Base-by-base conservation (phyloP, 2,113 vertebrate species). In the Leptobrachium ailaonicum region DNA sequence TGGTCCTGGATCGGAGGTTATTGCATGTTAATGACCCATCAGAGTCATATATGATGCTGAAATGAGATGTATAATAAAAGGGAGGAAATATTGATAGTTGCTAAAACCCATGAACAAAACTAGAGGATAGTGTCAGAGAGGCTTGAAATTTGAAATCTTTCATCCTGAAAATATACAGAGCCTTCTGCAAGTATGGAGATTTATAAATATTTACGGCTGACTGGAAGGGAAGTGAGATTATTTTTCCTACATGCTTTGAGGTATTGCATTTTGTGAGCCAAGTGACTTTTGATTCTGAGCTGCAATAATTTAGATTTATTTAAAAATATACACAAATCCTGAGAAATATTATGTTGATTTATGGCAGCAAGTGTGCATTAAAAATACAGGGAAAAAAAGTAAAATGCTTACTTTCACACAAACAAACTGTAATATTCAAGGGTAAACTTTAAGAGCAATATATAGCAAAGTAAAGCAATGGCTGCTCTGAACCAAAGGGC, bases 201-300 rank as follows among this genome's bases (percentile, higher is more conserved):
- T 70, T 78, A 78, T 78, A 78, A 71, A 78, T 78, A 78, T 78
- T 77, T 78, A 78, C 68, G 62, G 20, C 43, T 45, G 76, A 77
- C 54, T 41, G 66, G 53, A 45, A 77, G 63, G 58, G 32, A 14
- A 68, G 74, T 68, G 54, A 60, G 53, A 69, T 77, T 77, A 77
- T 77, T 60, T 56, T 77, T 43, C 44, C 47, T 45, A 11, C 64
- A 44, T 20, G 66, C 64, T 44, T 47, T 8, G 44, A 77, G 53
- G 66, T 77, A 71, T 63, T 78, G 64, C 47, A 58, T 77, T 77
- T 56, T 77, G 43, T 71, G 42, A 71, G 42, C 44, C 43, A 41
- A 78, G 54, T 63, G 20, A 71, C 7, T 54, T 70, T 58, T 32
- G 42, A 62, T 20, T 71, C 12, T 12, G 41, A 78, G 42, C 42